Percentiles rank a stretch among this genome's conserved stretches.
phyloP scores from a whole-genome alignment of 2,888 invertebrate genomes.

The Parascotia fuliginaria region DNA sequence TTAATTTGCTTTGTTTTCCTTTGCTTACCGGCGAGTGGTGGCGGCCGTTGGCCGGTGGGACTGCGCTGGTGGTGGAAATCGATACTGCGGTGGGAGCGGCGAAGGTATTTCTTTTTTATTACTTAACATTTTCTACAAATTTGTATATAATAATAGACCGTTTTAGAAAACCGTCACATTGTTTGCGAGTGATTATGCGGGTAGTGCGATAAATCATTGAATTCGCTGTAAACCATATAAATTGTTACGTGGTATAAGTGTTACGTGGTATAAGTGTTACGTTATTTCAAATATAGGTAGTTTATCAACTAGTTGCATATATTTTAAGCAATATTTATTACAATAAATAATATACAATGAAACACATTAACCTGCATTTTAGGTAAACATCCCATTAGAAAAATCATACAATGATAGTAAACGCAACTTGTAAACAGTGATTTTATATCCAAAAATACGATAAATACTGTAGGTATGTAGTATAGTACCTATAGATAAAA shows the following conservation, averaged over 20 bases:
- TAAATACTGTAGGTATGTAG: no score
- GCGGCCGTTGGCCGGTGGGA: slow-evolving; percentile 59
- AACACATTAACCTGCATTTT: no score
- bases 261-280: no score
- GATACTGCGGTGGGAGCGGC: slow-evolving; percentile 82
- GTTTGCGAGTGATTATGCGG: no score
- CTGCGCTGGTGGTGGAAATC: slow-evolving; percentile 78
- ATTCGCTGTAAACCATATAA: not conserved
- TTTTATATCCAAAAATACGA: no score
- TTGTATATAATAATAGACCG: slow-evolving; percentile 9
- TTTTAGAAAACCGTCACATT: slow-evolving; percentile 9
- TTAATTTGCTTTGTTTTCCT: slow-evolving; percentile 78
- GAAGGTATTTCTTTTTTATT: slow-evolving; percentile 70
- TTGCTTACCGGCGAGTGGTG: slow-evolving; percentile 71
- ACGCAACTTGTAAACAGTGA: no score
- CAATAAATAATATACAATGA: not conserved
- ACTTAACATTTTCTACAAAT: slow-evolving; percentile 35
- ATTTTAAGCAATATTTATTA: no score
- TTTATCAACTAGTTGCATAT: no score
- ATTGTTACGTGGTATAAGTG: no score
- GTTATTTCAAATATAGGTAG: no score
- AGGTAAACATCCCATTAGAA: no score
- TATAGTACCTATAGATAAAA: not conserved
- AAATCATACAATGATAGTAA: no score
- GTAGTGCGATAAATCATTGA: slow-evolving; percentile 23